Percentiles rank a stretch among this genome's conserved stretches.
phyloP scores from a whole-genome alignment of 2,888 invertebrate genomes.

The Sphecodes monilicornis region DNA sequence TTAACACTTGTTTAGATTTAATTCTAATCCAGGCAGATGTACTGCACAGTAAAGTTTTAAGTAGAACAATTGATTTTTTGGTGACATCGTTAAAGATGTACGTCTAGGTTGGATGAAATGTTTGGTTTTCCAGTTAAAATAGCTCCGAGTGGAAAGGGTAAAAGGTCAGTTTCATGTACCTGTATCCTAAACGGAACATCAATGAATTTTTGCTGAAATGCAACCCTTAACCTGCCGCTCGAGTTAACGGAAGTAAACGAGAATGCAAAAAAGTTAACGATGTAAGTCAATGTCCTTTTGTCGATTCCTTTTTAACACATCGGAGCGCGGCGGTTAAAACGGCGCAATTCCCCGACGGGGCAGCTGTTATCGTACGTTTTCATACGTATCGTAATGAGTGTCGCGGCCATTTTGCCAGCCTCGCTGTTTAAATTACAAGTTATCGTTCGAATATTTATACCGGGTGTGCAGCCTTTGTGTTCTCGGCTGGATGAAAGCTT shows the following conservation, averaged over 20 bases:
- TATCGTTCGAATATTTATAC: slow-evolving; percentile 48
- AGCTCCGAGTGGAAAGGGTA: no score
- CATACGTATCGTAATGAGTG: slow-evolving; percentile 37
- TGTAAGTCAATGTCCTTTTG: background rate
- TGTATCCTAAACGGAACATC: no score
- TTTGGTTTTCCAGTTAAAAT: background rate
- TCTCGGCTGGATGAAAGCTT: slow-evolving; percentile 11
- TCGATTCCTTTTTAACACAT: background rate
- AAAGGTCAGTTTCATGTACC: background rate
- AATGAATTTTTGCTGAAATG: background rate
- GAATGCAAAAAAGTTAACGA: background rate
- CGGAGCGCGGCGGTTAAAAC: background rate
- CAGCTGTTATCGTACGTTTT: slow-evolving; percentile 42
- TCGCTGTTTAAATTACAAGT: slow-evolving; percentile 36
- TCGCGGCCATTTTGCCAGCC: slow-evolving; percentile 26
- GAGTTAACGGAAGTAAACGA: background rate
- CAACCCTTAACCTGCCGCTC: background rate
- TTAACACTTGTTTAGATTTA: no score
- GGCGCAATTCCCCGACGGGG: slow-evolving; percentile 14
- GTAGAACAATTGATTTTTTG: no score
- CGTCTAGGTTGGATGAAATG: no score
- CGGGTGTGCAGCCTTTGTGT: slow-evolving; percentile 26
- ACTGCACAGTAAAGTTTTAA: no score
- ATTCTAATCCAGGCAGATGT: no score
- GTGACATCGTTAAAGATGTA: no score